These are phyloP conservation scores for Cepphus grylle DNA, from an alignment of 2,113 vertebrate genomes.

Conservation along the genomic window DNA sequence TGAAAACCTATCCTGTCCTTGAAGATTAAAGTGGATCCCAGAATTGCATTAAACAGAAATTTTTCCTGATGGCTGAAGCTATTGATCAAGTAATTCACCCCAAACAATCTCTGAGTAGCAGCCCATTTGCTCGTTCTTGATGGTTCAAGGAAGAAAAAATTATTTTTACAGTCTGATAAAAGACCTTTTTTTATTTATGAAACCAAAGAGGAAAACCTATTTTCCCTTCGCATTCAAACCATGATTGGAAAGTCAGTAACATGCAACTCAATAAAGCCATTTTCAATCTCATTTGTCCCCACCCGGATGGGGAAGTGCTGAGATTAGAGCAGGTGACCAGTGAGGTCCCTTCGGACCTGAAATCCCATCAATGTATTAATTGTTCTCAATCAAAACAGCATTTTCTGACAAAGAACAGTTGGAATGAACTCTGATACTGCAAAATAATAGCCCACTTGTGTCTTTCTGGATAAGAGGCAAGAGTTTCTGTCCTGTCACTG, in stretches of 20 bases:
- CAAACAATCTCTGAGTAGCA: background rate
- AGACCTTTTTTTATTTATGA: background rate
- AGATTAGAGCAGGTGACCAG: background rate
- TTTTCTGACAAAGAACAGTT: background rate
- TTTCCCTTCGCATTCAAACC: background rate
- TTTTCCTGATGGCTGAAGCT: background rate
- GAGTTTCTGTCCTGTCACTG: background rate
- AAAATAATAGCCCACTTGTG: background rate
- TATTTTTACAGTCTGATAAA: background rate
- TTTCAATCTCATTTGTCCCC: background rate
- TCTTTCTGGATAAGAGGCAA: background rate
- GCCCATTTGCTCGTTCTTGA: background rate
- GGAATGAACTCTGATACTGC: background rate
- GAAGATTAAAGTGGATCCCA: background rate
- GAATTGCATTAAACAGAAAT: background rate
- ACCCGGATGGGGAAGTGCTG: background rate
- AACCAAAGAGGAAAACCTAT: background rate
- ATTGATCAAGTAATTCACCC: background rate
- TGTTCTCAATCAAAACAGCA: background rate
- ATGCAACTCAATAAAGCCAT: background rate
- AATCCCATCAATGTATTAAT: background rate
- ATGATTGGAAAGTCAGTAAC: background rate
- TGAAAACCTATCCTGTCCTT: background rate
- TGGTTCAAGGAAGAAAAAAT: background rate
- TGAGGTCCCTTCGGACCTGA: background rate